phyloP scores from a whole-genome alignment of 2,113 vertebrate genomes.

The Protomyctophum bolini region DNA sequence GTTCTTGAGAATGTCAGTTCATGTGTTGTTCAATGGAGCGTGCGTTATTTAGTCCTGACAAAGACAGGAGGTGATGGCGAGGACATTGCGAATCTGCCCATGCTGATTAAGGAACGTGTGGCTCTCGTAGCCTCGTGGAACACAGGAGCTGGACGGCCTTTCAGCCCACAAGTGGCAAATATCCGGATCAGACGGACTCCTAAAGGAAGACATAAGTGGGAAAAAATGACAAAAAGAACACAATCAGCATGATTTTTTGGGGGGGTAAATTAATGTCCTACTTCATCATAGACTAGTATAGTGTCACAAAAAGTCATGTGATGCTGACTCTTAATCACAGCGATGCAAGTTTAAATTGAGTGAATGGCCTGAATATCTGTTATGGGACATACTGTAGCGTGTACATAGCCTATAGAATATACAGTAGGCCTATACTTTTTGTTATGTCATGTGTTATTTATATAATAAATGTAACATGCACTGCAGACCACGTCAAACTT shows the following conservation, averaged over 20 bases:
- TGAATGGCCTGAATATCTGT: no score
- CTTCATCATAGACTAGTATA: no score
- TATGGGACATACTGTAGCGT: no score
- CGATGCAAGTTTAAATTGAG: no score
- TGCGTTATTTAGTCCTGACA: conserved; percentile 57
- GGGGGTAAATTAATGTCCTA: no score
- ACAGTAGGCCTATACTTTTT: no score
- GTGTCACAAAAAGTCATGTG: no score
- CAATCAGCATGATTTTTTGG: background rate
- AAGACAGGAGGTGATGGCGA: conserved; percentile 71
- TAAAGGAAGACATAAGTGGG: conserved; percentile 41
- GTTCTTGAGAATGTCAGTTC: background rate
- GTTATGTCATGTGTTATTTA: no score
- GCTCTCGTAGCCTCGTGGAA: conserved; percentile 53
- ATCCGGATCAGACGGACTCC: conserved; percentile 63
- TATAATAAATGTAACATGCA: no score
- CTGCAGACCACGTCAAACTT: no score
- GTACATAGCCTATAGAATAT: no score
- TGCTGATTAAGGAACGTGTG: conserved; percentile 66
- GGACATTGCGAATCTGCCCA: conserved; percentile 36
- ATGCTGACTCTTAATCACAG: no score
- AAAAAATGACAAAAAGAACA: conserved; percentile 1
- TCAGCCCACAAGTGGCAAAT: conserved; percentile 72
- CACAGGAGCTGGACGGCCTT: conserved; percentile 56
- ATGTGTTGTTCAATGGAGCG: conserved; percentile 37